Evolutionary conservation across 2,113 vertebrate genomes (phyloP).

Genomic region (Myotis davidii): DNA sequence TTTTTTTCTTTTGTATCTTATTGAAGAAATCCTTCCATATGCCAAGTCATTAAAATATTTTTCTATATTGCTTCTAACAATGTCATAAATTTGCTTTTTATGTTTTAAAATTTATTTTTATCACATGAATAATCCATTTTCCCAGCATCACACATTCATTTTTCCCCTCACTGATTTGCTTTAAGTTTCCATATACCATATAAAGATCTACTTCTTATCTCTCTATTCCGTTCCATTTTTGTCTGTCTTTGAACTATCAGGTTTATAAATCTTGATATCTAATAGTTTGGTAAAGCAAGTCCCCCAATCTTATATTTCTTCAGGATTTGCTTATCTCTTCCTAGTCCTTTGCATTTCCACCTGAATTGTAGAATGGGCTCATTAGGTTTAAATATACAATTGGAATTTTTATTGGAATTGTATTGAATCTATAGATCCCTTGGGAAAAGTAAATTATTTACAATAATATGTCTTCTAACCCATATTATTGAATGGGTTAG

Average conservation of each 20-base stretch:
- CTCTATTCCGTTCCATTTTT: background rate
- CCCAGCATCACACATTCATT: background rate
- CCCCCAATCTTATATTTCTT: background rate
- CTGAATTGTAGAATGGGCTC: background rate
- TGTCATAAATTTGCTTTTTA: background rate
- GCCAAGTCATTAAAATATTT: background rate
- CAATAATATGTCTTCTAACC: conserved; percentile 3
- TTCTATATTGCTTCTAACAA: background rate
- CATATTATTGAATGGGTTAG: too few relatives aligned
- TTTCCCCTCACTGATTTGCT: background rate
- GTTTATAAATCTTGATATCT: background rate
- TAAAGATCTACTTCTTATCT: background rate
- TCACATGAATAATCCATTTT: background rate
- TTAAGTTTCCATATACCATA: background rate
- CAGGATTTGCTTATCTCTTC: background rate
- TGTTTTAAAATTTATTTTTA: background rate
- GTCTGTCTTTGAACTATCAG: background rate
- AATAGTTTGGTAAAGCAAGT: background rate
- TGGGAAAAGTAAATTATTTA: background rate
- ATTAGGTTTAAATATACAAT: background rate
- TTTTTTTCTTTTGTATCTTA: background rate
- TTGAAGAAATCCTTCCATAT: background rate
- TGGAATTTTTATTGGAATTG: background rate
- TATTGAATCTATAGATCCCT: background rate
- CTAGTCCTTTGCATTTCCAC: conserved; percentile 13